Evolutionary conservation across 2,888 invertebrate species (phyloP).

Genomic region (Tetrapedia diversipes): DNA sequence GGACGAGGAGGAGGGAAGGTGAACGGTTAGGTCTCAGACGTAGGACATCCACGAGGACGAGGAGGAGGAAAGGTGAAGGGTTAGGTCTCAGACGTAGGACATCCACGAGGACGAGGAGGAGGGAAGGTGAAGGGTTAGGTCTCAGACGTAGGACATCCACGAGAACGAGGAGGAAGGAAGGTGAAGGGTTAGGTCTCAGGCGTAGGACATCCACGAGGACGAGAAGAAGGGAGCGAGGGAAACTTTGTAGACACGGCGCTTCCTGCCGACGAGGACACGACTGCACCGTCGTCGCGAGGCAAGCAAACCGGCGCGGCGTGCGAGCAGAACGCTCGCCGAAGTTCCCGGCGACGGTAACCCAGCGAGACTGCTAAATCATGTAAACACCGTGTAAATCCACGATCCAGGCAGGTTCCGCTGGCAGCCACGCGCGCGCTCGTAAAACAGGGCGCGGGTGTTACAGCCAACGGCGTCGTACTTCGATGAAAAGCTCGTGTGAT

Average conservation of each 20-base stretch:
- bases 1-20: too few species aligned
- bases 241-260: conserved; percentile 79
- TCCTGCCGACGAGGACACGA: conserved; percentile 69
- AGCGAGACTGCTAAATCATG: conserved; percentile 74
- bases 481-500: conserved; percentile 12
- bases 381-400: conserved; percentile 76
- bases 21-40: too few species aligned
- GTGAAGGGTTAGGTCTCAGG: too few species aligned
- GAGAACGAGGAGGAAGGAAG: too few species aligned
- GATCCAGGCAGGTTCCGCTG: conserved; percentile 52
- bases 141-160: conserved; percentile 47
- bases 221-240: conserved; percentile 55
- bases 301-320: conserved; percentile 45
- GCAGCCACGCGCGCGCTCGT: conserved; percentile 1
- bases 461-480: conserved; percentile 19
- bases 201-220: conserved; percentile 30
- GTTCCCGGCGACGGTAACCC: conserved; percentile 52
- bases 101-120: conserved; percentile 33
- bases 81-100: too few species aligned
- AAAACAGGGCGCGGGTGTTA: too few species aligned
- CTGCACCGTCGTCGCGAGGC: conserved; percentile 36
- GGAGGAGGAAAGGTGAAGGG: not conserved
- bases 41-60: conserved; percentile 23
- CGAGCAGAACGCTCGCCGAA: conserved; percentile 47
- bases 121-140: conserved; percentile 27